Conservation (phyloP, 2,888 invertebrate genomes). For the Crematogaster levior region DNA sequence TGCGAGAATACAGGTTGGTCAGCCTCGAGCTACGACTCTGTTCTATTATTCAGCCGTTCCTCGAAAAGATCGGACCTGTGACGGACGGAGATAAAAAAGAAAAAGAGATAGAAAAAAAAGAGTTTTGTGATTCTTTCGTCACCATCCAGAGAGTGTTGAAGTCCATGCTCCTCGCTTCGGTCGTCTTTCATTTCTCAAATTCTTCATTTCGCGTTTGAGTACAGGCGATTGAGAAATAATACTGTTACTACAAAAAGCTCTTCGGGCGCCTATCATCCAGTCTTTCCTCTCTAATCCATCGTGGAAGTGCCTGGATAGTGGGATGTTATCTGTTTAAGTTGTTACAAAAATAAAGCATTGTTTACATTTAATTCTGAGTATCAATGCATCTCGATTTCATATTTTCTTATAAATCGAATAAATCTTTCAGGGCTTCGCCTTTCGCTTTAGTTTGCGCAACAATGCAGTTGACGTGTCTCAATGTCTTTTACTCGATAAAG, state of each 20-base stretch:
- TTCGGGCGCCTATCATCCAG: not conserved
- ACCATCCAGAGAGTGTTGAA: not conserved
- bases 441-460: conserved; percentile 2
- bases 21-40: conserved; percentile 63
- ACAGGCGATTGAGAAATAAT: conserved; percentile 27
- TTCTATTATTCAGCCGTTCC: conserved; percentile 75
- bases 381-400: not conserved
- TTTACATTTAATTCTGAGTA: conserved; percentile 3
- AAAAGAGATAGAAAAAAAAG: not conserved
- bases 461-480: conserved; percentile 26
- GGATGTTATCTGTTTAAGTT: not conserved
- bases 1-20: conserved; percentile 66
- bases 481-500: conserved; percentile 30
- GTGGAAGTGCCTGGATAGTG: not conserved
- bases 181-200: conserved; percentile 27
- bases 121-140: conserved; percentile 32
- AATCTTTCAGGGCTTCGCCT: not conserved
- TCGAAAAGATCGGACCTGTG: conserved; percentile 63
- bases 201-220: not conserved
- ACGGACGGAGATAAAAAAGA: conserved; percentile 6
- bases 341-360: not conserved
- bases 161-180: not conserved
- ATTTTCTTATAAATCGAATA: conserved; percentile 10
- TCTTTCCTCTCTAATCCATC: not conserved
- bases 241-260: not conserved